phyloP scores from a whole-genome alignment of 2,888 invertebrate species.

The Conops quadrifasciatus region DNA sequence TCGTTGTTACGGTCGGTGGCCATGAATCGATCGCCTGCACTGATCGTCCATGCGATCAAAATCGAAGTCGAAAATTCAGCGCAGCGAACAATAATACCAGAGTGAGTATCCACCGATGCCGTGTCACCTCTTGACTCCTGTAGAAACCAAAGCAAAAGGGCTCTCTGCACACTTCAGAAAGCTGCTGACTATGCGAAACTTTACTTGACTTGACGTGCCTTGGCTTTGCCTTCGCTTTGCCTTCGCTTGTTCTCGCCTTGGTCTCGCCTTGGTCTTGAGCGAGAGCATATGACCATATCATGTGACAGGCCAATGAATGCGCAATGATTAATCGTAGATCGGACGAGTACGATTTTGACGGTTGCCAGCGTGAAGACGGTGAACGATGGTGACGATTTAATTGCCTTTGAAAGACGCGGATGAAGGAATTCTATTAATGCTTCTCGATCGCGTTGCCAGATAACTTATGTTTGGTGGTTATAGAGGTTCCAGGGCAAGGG shows the following conservation, averaged over 20 bases:
- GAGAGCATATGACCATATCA: slow-evolving; percentile 27
- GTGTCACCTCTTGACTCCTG: neutral
- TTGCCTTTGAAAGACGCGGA: slow-evolving; percentile 21
- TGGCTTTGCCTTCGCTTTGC: no score
- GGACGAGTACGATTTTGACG: neutral
- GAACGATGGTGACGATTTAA: slow-evolving; percentile 23
- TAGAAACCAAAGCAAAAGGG: no score
- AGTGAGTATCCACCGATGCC: neutral
- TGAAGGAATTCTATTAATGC: neutral
- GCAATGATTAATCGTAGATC: slow-evolving; percentile 55
- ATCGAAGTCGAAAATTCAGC: slow-evolving; percentile 11
- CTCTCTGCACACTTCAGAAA: neutral
- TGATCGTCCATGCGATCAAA: slow-evolving; percentile 30
- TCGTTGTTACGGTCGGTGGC: neutral
- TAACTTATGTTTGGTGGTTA: no score
- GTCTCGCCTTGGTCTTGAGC: no score
- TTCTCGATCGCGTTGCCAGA: no score
- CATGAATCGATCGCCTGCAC: slow-evolving; percentile 27
- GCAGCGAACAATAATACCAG: slow-evolving; percentile 2
- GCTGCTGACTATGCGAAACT: no score
- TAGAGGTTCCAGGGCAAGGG: no score
- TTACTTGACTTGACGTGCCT: no score
- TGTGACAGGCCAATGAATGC: slow-evolving; percentile 57
- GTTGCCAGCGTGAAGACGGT: slow-evolving; percentile 11
- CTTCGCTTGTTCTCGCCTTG: no score